phyloP scores from a whole-genome alignment of 2,113 vertebrate species.

The cat (Felis catus) region DNA sequence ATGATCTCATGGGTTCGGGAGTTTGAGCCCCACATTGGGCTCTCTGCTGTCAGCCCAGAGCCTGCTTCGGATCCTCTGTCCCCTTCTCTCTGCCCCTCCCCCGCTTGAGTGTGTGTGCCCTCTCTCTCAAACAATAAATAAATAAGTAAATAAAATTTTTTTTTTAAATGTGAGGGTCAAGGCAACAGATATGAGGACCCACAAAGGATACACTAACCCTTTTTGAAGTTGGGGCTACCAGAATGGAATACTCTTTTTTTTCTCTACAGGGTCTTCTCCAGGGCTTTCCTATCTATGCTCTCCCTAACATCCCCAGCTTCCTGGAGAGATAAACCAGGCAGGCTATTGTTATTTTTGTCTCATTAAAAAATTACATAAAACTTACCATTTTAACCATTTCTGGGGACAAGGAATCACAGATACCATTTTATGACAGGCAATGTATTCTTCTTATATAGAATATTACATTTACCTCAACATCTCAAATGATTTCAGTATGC shows the following conservation, averaged over 20 bases:
- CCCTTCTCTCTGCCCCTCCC: too few relatives aligned
- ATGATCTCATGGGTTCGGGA: too few relatives aligned
- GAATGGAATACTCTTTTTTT: background rate
- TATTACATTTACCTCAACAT: constrained; percentile 25
- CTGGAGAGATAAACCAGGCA: background rate
- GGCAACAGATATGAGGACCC: background rate
- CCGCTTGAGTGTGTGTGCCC: too few relatives aligned
- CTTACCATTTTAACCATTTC: background rate
- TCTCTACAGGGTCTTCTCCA: background rate
- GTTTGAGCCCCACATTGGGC: too few relatives aligned
- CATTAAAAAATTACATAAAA: background rate
- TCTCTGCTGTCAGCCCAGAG: too few relatives aligned
- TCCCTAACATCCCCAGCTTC: background rate
- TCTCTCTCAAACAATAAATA: too few relatives aligned
- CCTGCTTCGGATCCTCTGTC: too few relatives aligned
- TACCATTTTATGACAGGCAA: background rate
- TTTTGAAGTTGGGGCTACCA: background rate
- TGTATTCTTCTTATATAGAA: background rate
- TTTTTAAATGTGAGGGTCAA: background rate
- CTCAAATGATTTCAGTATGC: background rate
- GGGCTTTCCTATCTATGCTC: background rate
- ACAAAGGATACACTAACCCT: background rate
- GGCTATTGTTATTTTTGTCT: background rate
- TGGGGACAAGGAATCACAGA: background rate
- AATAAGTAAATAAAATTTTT: too few relatives aligned